Percentiles rank a stretch among this genome's conserved stretches.
Conservation (phyloP, 2,797 vertebrate genomes). For the Argya squamiceps region DNA sequence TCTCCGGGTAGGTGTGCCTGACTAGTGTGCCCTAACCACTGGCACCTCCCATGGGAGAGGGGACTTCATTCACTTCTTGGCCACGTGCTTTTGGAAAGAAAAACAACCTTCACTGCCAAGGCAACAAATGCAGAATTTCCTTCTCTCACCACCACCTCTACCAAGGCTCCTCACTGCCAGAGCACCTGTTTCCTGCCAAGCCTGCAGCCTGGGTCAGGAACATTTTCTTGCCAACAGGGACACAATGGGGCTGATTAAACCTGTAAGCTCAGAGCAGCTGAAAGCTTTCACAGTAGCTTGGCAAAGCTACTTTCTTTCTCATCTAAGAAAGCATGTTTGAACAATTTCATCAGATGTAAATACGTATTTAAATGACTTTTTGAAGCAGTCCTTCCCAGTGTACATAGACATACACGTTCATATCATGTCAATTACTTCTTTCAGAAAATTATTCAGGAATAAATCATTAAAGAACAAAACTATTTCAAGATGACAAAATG, state of each 20-base stretch:
- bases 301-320: too few species aligned
- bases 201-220: background rate
- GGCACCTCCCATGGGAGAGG: background rate
- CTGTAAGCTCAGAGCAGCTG: background rate
- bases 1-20: background rate
- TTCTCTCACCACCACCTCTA: background rate
- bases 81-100: background rate
- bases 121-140: background rate
- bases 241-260: background rate
- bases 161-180: background rate
- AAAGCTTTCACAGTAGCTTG: background rate
- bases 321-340: background rate
- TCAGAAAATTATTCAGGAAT: background rate
- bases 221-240: background rate
- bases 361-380: background rate
- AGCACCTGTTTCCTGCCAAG: background rate
- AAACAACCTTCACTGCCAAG: background rate
- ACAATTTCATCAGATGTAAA: background rate
- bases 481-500: background rate
- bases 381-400: background rate
- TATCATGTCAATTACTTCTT: background rate
- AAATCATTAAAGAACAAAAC: background rate
- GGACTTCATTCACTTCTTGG: background rate
- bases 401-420: rapidly evolving
- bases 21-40: background rate